These are phyloP conservation scores for Oxystoma pomonae DNA, from an alignment of 2,888 invertebrate genomes.

Conservation along the genomic window DNA sequence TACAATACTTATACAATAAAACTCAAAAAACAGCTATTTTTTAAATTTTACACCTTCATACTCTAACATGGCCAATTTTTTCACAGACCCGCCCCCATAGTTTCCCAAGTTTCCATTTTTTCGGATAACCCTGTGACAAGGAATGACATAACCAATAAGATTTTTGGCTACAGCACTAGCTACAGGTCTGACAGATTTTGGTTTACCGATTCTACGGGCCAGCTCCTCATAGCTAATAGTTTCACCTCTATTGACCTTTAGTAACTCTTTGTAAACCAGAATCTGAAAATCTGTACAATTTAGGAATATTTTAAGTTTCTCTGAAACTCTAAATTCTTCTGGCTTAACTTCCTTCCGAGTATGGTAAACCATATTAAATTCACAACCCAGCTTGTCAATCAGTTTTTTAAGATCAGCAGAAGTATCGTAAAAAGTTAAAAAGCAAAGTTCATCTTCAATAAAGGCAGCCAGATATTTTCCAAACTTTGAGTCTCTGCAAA, in stretches of 20 bases:
- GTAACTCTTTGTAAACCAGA: slow-evolving; percentile 40
- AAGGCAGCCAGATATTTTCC: slow-evolving; percentile 35
- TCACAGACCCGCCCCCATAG: slow-evolving; percentile 38
- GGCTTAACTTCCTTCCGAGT: no score
- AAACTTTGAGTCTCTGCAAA: slow-evolving; percentile 27
- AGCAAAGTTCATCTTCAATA: slow-evolving; percentile 33
- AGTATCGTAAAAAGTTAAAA: slow-evolving; percentile 30
- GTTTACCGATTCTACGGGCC: slow-evolving; percentile 39
- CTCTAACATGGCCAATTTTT: slow-evolving; percentile 37
- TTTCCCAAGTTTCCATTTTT: slow-evolving; percentile 39
- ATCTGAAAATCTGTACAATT: slow-evolving; percentile 42
- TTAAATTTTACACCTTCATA: slow-evolving; percentile 32
- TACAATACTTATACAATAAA: no score
- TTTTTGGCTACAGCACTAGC: slow-evolving; percentile 44
- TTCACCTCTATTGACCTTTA: slow-evolving; percentile 35
- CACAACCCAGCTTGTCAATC: no score
- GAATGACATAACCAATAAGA: slow-evolving; percentile 40
- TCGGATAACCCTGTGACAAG: slow-evolving; percentile 43
- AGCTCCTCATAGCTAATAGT: slow-evolving; percentile 41
- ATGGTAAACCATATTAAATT: no score
- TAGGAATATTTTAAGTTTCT: no score
- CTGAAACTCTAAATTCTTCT: no score
- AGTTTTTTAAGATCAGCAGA: no score
- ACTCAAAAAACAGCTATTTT: no score
- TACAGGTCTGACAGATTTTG: slow-evolving; percentile 41